Evolutionary conservation across 30 jellyfish, hydroid and myxozoan genomes (phyloP).

Genomic region (Hydra vulgaris): DNA sequence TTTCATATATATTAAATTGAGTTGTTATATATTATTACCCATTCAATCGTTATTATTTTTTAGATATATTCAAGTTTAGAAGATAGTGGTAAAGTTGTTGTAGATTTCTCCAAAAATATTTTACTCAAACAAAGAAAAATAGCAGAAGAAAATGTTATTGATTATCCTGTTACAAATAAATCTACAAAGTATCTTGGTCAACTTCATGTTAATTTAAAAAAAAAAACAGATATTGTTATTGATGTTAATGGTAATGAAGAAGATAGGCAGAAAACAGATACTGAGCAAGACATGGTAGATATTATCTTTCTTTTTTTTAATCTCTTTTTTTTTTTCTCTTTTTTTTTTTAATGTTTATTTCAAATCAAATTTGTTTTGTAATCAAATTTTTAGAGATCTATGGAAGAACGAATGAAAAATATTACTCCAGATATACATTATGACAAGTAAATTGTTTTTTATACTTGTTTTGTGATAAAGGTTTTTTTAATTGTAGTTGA

Average conservation of each 20-base stretch:
- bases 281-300: slow-evolving; percentile 13
- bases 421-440: neutral
- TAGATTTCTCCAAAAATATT: neutral
- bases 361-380: neutral
- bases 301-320: too few species aligned
- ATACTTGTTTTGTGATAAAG: too few species aligned
- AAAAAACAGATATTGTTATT: neutral
- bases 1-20: too few species aligned
- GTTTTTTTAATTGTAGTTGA: neutral
- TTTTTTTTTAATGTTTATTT: too few species aligned
- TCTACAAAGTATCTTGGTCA: neutral
- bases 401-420: slow-evolving; percentile 10
- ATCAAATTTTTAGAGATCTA: neutral
- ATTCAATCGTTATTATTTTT: too few species aligned
- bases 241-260: slow-evolving; percentile 20
- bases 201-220: neutral
- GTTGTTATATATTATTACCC: too few species aligned
- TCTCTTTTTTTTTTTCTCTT: neutral
- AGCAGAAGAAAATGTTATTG: neutral
- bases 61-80: slow-evolving; percentile 18
- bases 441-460: neutral
- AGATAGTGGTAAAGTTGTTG: neutral
- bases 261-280: neutral
- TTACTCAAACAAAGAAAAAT: neutral
- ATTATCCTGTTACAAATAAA: neutral